These are phyloP conservation scores for Lordiphosa collinella DNA, from an alignment of 1,140 invertebrate species.

Conservation along the genomic window DNA sequence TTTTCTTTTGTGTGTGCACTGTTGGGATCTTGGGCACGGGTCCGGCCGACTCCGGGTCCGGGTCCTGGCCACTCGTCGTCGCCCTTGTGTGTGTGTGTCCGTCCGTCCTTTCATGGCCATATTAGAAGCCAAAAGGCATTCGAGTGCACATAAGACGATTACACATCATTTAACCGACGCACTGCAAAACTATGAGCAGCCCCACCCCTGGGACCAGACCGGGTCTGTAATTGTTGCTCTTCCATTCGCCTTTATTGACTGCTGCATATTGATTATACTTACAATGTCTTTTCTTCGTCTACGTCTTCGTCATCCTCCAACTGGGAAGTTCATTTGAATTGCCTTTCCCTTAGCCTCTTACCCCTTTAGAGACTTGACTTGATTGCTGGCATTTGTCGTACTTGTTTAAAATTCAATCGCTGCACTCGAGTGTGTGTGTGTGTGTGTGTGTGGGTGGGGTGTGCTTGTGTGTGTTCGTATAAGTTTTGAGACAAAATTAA, in stretches of 20 bases:
- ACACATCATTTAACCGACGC: constrained; percentile 79
- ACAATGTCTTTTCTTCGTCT: constrained; percentile 26
- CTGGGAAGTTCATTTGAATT: constrained; percentile 29
- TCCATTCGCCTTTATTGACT: constrained; percentile 56
- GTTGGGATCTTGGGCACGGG: constrained; percentile 31
- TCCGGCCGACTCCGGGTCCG: constrained; percentile 22
- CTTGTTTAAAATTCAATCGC: constrained; percentile 72
- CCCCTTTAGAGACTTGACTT: constrained; percentile 49
- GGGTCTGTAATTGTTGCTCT: constrained; percentile 65
- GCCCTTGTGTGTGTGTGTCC: constrained; percentile 9
- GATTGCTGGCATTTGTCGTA: constrained; percentile 66
- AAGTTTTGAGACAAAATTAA: constrained; percentile 52
- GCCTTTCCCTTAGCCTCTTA: constrained; percentile 2
- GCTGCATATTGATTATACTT: constrained; percentile 73
- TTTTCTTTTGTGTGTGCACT: constrained; percentile 66
- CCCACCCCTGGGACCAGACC: neutral
- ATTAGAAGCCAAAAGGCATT: constrained; percentile 79
- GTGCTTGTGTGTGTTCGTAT: neutral
- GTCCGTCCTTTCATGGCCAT: constrained; percentile 29
- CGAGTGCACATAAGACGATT: constrained; percentile 79
- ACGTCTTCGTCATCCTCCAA: neutral
- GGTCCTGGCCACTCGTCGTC: constrained; percentile 18
- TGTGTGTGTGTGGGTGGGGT: constrained; percentile 1
- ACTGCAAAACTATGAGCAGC: constrained; percentile 61
- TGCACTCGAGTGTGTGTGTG: constrained; percentile 39